Conservation (phyloP, 2,797 vertebrate genomes). For the Aldrovandia affinis region DNA sequence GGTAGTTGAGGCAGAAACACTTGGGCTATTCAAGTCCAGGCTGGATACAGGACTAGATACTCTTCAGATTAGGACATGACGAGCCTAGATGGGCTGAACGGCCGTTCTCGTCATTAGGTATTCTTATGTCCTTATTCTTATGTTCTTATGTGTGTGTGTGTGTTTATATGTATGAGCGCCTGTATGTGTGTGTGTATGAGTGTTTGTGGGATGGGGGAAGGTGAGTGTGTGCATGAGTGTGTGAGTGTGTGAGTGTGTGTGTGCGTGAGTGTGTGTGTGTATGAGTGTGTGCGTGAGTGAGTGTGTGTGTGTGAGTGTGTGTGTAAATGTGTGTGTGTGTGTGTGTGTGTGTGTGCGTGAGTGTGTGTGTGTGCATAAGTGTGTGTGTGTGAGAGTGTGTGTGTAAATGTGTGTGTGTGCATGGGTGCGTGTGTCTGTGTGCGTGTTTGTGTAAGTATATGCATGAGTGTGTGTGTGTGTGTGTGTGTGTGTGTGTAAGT, state of each 20-base stretch:
- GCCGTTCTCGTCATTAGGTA: no score
- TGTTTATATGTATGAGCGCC: no score
- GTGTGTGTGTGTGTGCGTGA: constrained; percentile 6
- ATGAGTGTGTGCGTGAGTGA: background rate
- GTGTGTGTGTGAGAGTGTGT: background rate
- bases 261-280: constrained; percentile 12
- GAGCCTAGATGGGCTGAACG: no score
- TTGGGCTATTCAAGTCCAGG: no score
- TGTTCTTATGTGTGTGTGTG: no score
- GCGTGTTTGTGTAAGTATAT: background rate
- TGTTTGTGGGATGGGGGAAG: no score
- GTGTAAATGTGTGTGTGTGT: background rate
- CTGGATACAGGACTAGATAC: no score
- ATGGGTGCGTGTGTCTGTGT: background rate
- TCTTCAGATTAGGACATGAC: no score
- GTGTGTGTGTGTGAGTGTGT: background rate
- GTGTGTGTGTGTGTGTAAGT: constrained; percentile 49
- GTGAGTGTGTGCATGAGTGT: background rate
- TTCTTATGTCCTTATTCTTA: no score
- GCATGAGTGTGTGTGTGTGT: constrained; percentile 17
- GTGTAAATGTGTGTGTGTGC: constrained; percentile 6
- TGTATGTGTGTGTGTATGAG: no score
- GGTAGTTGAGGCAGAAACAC: no score
- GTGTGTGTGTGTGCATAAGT: background rate
- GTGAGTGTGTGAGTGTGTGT: background rate